phyloP scores from a whole-genome alignment of 2,797 vertebrate genomes.

The Crypturellus tataupa region DNA sequence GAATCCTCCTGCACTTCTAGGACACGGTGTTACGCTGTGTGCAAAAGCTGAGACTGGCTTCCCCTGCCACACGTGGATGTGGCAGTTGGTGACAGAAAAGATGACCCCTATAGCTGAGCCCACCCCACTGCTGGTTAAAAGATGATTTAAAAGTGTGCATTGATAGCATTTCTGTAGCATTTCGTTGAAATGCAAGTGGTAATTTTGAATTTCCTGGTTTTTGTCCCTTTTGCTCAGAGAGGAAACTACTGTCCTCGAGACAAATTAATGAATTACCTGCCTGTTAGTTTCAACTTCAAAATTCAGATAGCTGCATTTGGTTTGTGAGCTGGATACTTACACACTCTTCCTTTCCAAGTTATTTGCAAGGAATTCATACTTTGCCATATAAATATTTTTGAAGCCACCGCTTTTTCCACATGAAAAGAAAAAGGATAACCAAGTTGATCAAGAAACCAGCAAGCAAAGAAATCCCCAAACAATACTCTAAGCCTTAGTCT shows the following conservation, averaged over 20 bases:
- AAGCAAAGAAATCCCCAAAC: neutral
- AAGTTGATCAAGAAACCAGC: neutral
- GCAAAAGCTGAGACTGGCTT: accelerated
- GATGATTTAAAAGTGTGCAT: neutral
- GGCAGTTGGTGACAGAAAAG: neutral
- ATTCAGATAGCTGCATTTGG: neutral
- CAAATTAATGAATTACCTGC: neutral
- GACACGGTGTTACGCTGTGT: neutral
- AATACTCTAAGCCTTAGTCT: neutral
- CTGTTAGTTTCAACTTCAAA: neutral
- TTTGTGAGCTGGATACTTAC: neutral
- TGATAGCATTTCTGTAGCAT: neutral
- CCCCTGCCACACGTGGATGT: accelerated
- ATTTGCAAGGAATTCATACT: neutral
- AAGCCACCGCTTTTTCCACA: neutral
- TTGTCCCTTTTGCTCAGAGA: neutral
- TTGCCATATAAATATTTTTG: neutral
- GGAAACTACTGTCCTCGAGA: neutral
- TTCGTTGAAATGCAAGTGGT: neutral
- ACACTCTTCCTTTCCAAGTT: neutral
- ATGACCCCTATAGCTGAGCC: neutral
- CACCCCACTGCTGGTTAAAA: too few relatives aligned
- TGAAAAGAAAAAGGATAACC: neutral
- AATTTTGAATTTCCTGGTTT: neutral
- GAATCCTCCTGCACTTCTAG: neutral